phyloP scores from a whole-genome alignment of 2,888 invertebrate genomes.

The Monopis laevigella region DNA sequence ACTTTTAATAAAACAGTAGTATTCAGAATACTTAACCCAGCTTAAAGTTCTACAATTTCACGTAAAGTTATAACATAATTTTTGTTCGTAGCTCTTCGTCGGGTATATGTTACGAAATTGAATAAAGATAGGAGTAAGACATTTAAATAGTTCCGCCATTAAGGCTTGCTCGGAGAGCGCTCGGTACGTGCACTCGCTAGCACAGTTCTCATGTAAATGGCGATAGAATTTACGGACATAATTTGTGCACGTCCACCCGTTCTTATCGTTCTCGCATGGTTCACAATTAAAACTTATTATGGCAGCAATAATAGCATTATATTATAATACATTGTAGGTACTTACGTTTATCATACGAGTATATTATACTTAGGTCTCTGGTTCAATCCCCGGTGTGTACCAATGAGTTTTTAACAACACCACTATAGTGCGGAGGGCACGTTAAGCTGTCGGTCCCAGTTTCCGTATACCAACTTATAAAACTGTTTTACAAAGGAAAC shows the following conservation, averaged over 20 bases:
- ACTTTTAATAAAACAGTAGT: not conserved
- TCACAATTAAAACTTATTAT: conserved; percentile 36
- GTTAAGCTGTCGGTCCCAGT: too few relatives aligned
- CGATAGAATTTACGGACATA: conserved; percentile 32
- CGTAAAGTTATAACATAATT: conserved; percentile 2
- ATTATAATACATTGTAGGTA: too few relatives aligned
- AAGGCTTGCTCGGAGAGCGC: conserved; percentile 24
- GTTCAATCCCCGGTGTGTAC: too few relatives aligned
- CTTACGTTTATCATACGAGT: too few relatives aligned
- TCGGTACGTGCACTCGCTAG: conserved; percentile 29
- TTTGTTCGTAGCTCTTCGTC: conserved; percentile 2
- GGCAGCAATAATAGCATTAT: conserved; percentile 22
- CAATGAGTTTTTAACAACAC: too few relatives aligned
- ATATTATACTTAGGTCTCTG: too few relatives aligned
- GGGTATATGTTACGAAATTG: conserved; percentile 31
- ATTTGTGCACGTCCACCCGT: conserved; percentile 31
- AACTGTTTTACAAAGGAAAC: too few relatives aligned
- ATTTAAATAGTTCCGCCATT: conserved; percentile 53
- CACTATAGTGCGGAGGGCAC: too few relatives aligned
- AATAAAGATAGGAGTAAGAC: conserved; percentile 42
- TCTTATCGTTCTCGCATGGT: conserved; percentile 20
- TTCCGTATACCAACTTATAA: too few relatives aligned
- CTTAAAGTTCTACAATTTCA: not conserved
- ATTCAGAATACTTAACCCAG: not conserved
- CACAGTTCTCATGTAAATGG: conserved; percentile 45